These are phyloP conservation scores for Campopleginae sp. DNA, from an alignment of 2,888 invertebrate species.

Conservation along the genomic window DNA sequence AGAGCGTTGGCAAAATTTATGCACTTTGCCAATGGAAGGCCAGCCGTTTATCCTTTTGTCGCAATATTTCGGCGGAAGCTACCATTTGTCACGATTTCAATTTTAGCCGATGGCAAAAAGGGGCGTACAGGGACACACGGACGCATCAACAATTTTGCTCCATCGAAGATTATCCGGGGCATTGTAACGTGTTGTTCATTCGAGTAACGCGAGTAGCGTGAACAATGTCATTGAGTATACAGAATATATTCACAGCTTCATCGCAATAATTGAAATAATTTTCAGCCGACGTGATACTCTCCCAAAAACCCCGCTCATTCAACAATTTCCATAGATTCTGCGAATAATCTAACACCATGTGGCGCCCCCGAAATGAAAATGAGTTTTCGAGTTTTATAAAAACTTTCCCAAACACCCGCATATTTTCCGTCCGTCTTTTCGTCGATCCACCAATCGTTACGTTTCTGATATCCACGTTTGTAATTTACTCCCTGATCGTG, in stretches of 20 bases:
- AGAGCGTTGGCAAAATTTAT: slow-evolving; percentile 49
- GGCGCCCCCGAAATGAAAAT: neutral
- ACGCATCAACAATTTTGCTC: slow-evolving; percentile 39
- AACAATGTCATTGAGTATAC: slow-evolving; percentile 31
- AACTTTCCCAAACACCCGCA: neutral
- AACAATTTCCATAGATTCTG: slow-evolving; percentile 40
- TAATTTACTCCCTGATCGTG: neutral
- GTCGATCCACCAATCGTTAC: no score
- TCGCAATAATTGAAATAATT: slow-evolving; percentile 52
- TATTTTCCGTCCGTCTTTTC: no score
- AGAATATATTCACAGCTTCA: slow-evolving; percentile 29
- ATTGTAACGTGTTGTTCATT: slow-evolving; percentile 34
- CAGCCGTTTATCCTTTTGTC: slow-evolving; percentile 65
- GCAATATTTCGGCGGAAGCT: slow-evolving; percentile 57
- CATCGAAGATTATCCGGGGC: slow-evolving; percentile 26
- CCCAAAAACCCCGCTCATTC: slow-evolving; percentile 37
- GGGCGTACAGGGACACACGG: slow-evolving; percentile 5
- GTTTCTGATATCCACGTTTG: no score
- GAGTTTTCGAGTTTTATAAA: neutral
- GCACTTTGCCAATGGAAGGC: slow-evolving; percentile 29
- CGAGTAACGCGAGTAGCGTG: neutral
- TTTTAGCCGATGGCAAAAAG: slow-evolving; percentile 58
- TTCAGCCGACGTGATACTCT: slow-evolving; percentile 1
- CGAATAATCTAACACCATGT: neutral
- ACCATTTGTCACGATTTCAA: slow-evolving; percentile 66